Evolutionary conservation across 2,888 invertebrate species (phyloP), one percentile per base, ranked within the genome.

Genomic region (Epicampocera succincta): DNA sequence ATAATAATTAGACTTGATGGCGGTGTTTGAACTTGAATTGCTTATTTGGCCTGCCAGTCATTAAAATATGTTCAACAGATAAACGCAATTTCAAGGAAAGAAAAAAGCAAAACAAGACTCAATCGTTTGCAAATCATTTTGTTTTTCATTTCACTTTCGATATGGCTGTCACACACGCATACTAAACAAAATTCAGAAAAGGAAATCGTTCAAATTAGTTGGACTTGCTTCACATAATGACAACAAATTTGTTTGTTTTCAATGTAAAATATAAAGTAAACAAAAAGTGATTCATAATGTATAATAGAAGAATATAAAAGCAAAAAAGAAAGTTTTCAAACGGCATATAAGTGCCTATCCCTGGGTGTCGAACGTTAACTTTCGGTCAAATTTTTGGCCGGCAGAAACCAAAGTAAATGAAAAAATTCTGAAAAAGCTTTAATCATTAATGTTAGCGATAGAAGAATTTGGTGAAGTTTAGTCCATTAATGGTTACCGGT

Each of bases 1-100:
- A 58, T 13, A 42, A 42, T 44, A 71, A 63, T 69, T 66, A 71
- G 44, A 73, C 56, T 25, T 69, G 79, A 54, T 54, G 68, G 61
- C 40, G 66, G 65, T 76, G 54, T 66, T 58, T 80, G 76, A 80
- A 80, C 80, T 80, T 80, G 76, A 80, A 68, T 76, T 44, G 13
- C n/a, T 44, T 52, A 46, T 46, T n/a, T 58, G 50, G 25, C 58
- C n/a, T 17, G 44, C 17, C 33, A 38, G 13, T n/a, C 44, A 72
- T 33, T 78, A 21, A 76, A 42, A 68, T 54, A 29, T n/a, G n/a
- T n/a, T n/a, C 33, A 52, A 15, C 11, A 29, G 38, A 73, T 29
- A 50, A 40, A 50, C 11, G 46, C 33, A 21, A 46, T 65, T 61
- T 33, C 3, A 46, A 65, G 11, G n/a, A 42, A 52, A 60, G 25